Base-by-base conservation (phyloP, 1,140 invertebrate genomes). In the Paralvinella palmiformis region DNA sequence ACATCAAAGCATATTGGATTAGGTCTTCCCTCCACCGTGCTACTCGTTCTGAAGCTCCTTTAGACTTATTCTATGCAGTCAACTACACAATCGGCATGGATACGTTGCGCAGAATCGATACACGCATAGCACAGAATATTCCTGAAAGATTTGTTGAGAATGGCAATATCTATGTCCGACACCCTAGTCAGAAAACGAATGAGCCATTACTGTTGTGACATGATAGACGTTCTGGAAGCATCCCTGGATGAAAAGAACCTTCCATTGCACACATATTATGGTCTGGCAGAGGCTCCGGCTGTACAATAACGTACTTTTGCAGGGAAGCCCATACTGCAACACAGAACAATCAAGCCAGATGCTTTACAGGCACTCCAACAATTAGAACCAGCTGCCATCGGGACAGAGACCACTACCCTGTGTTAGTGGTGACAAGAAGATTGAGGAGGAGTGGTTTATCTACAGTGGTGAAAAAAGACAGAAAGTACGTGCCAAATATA, bases 1-100 rank as follows among this genome's bases (percentile, higher is more conserved):
- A 64, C 55, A 24, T 55, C 61, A 37, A 67, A 64, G 45, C 65
- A 63, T 59, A 24, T 67, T 33, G 62, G 65, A 17, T 41, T 67
- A 32, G 62, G 53, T 33, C 13, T 57, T 10, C 62, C 17, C 44
- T 67, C 17, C 62, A 67, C 33, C 65, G 53, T 24, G 61, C 65
- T 22, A 63, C 61, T 2, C 2, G 65, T n/a, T 64, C 61, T 31
- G 56, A 64, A 32, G 50, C 4, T n/a, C 36, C 64, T 15, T 55
- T 64, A 24, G 33, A 48, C 17, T 24, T 64, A 24, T 59, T 64
- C 48, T 29, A 67, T 67, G 61, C 61, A 56, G 65, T 62, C 29
- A 56, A 56, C 41, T 62, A 67, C 32, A 44, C 36, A 22, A 58
- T 58, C 35, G 22, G 50, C 1, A 32, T 17, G 15, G 29, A 55